Base-by-base conservation (phyloP, 1,140 invertebrate genomes). In the Amyelois transitella region DNA sequence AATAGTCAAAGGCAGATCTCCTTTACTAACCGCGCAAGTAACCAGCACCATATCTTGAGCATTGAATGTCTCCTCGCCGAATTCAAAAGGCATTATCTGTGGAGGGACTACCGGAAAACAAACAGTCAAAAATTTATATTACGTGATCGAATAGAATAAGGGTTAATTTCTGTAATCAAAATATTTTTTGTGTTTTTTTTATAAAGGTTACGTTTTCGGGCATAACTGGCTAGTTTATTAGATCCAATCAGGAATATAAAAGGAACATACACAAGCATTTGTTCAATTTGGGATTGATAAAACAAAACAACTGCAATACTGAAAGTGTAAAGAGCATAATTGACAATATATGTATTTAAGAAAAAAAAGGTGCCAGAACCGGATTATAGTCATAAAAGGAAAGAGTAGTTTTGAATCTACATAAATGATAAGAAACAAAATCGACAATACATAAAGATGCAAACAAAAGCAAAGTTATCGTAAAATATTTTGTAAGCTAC, bases 1-100 rank as follows among this genome's bases (percentile, higher is more conserved):
- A 21, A 92, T 92, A 61, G 88, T 89, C 56, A 93, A 75, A 12
- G 92, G 92, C 52, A 90, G 81, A 81, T 93, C 93, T 20, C 93
- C 93, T 77, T 93, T 92, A 60, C 78, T 87, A 44, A 91, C 86
- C 17, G 89, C 77, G 72, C 91, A 92, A 14, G 86, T 86, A 43
- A 91, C 80, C 55, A 91, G 89, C 52, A 90, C 89, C 72, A 91
- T 89, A 71, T 91, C 91, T 63, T 91, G 91, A 25, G 88, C 89
- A 69, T 91, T 91, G 6, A 87, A 89, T 49, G 89, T 81, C 51
- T 88, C 86, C 58, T 90, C 89, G 52, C 89, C 89, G 57, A 91
- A 91, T 58, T 89, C 88, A 64, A 92, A 91, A 44, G 91, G 90
- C 57, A 88, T 84, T 44, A 92, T 90, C 86, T 91, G 89, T 22